These are phyloP conservation scores for Piaya cayana DNA, from an alignment of 2,113 vertebrate genomes.

Conservation along the genomic window DNA sequence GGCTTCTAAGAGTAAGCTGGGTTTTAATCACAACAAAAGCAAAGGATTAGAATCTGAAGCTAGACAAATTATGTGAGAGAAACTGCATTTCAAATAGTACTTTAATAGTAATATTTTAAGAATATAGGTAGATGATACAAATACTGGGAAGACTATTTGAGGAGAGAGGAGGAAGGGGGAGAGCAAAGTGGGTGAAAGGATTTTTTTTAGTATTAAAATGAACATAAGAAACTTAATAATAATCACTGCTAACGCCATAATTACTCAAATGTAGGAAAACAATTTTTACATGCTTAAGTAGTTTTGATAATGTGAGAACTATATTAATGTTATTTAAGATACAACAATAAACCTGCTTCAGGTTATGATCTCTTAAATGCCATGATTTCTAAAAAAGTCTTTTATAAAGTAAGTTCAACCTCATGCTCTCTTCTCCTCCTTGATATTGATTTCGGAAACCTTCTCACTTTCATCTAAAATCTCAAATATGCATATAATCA, in stretches of 20 bases:
- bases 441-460: background rate
- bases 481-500: background rate
- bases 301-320: background rate
- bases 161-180: background rate
- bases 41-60: background rate
- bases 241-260: background rate
- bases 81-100: background rate
- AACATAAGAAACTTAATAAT: background rate
- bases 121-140: background rate
- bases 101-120: background rate
- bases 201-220: background rate
- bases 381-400: background rate
- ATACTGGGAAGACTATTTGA: background rate
- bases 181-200: fast-evolving
- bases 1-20: background rate
- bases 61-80: background rate
- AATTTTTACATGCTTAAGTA: background rate
- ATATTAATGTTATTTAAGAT: background rate
- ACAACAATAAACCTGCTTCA: background rate
- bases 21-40: constrained; percentile 26
- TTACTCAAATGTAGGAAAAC: background rate
- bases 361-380: background rate
- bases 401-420: background rate
- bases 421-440: background rate
- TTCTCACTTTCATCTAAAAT: background rate